phyloP scores from a whole-genome alignment of 2,113 vertebrate genomes.

The Copsychus sechellarum region DNA sequence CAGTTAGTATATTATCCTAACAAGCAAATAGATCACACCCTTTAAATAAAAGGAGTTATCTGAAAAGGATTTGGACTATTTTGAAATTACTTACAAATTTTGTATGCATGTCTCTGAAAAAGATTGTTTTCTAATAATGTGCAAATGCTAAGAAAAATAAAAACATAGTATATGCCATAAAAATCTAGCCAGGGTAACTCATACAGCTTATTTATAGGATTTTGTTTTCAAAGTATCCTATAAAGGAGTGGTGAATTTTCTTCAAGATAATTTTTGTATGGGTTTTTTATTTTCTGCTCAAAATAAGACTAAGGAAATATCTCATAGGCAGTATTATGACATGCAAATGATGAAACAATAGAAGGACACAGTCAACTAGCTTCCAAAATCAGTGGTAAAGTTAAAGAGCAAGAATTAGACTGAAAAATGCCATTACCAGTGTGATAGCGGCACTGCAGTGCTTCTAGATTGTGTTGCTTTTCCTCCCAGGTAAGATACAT shows the following conservation, averaged over 20 bases:
- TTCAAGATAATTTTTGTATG: neutral
- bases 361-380: neutral
- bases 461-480: neutral
- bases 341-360: neutral
- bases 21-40: neutral
- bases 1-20: neutral
- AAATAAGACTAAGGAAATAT: neutral
- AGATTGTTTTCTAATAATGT: neutral
- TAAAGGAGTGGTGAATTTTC: neutral
- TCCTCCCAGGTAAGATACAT: neutral
- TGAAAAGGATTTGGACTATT: neutral
- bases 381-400: neutral
- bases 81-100: neutral
- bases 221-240: neutral
- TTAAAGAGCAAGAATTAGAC: neutral
- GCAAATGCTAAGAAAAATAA: neutral
- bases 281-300: neutral
- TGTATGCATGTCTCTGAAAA: neutral
- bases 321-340: neutral
- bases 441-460: neutral
- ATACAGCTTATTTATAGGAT: neutral
- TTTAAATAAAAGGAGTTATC: neutral
- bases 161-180: neutral
- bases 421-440: neutral
- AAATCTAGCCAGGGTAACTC: neutral